Conservation (phyloP, 2,797 vertebrate genomes). For the Echeneis naucrates region DNA sequence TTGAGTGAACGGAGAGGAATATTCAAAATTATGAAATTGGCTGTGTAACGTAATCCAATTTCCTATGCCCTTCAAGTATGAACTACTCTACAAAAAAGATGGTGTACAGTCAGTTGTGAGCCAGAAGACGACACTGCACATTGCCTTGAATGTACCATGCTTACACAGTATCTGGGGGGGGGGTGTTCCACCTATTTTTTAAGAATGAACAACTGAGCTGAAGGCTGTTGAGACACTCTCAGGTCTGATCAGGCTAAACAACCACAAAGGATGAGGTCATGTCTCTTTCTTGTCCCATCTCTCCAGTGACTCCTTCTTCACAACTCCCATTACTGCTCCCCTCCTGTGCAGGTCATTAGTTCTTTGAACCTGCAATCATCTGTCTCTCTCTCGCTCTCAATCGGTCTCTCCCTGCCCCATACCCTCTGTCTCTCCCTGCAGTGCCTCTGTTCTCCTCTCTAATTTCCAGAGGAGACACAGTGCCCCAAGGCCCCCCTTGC, state of each 20-base stretch:
- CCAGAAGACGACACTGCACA: not conserved
- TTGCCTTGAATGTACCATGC: not conserved
- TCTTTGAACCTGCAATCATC: slow-evolving; percentile 67
- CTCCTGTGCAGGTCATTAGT: slow-evolving; percentile 62
- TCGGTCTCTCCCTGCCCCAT: slow-evolving; percentile 8
- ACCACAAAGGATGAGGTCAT: slow-evolving; percentile 53
- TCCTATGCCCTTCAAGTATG: not conserved
- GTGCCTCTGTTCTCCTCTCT: slow-evolving; percentile 61
- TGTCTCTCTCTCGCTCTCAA: slow-evolving; percentile 32
- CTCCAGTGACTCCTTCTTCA: slow-evolving; percentile 20
- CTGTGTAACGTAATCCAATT: not conserved
- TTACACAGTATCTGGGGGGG: not conserved
- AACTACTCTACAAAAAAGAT: not conserved
- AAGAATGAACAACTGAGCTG: not conserved
- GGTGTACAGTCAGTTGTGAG: not conserved
- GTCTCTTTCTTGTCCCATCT: slow-evolving; percentile 37
- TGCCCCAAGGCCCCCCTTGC: slow-evolving; percentile 60
- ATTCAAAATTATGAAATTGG: not conserved
- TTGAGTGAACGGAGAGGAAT: not conserved
- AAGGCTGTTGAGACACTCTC: slow-evolving; percentile 8
- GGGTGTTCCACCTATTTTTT: not conserved
- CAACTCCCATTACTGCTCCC: slow-evolving; percentile 35
- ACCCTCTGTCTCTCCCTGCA: slow-evolving; percentile 48
- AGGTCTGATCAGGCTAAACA: slow-evolving; percentile 27
- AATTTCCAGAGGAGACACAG: slow-evolving; percentile 73